Conservation (phyloP, 2,888 invertebrate genomes). For the Platerodrilus igneus region DNA sequence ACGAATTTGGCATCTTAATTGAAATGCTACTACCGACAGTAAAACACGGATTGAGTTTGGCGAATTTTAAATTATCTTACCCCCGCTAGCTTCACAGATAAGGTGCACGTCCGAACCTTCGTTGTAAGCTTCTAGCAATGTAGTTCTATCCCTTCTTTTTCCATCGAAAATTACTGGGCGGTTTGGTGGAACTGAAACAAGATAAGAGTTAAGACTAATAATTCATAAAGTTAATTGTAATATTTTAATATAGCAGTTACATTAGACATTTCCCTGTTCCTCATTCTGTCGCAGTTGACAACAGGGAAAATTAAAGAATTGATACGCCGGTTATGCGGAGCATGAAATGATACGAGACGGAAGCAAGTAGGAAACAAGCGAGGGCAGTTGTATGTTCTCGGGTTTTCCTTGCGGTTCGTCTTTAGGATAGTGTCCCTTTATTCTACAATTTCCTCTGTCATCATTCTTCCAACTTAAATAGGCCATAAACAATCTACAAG, state of each 20-base stretch:
- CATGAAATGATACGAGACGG: constrained; percentile 31
- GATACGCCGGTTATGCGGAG: constrained; percentile 12
- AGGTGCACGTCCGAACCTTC: constrained; percentile 79
- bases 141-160: constrained; percentile 68
- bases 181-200: constrained; percentile 72
- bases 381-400: constrained; percentile 26
- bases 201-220: constrained; percentile 16
- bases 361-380: constrained; percentile 28
- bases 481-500: constrained; percentile 22
- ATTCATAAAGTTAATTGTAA: no score
- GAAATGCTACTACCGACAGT: constrained; percentile 12
- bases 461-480: constrained; percentile 35
- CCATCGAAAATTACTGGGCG: constrained; percentile 78
- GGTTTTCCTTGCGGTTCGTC: constrained; percentile 27
- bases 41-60: constrained; percentile 13
- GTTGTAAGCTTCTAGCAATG: constrained; percentile 76
- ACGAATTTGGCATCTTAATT: constrained; percentile 11
- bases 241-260: no score
- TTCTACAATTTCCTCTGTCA: constrained; percentile 37
- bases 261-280: no score
- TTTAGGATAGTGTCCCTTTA: constrained; percentile 28
- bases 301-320: constrained; percentile 12
- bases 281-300: constrained; percentile 12
- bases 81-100: constrained; percentile 78
- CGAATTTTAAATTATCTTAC: constrained; percentile 49